A percentile compares a stretch with the other conserved stretches of the same genome.
These are phyloP conservation scores for Platerodrilus igneus DNA, from an alignment of 2,888 invertebrate genomes.

Conservation along the genomic window DNA sequence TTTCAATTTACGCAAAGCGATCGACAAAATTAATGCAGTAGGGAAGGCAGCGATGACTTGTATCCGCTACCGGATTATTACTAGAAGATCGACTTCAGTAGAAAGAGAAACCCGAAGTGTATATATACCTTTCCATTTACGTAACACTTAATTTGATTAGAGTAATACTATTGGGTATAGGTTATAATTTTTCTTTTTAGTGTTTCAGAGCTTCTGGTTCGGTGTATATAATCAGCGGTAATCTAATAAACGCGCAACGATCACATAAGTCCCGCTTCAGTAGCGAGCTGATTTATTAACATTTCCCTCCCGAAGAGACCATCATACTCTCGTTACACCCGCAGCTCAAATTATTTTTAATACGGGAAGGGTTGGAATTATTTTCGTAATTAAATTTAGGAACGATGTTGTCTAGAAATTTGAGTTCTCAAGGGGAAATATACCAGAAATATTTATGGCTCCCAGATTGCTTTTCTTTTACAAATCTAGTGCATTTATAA, in stretches of 20 bases:
- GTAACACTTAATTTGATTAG: no score
- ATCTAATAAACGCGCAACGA: slow-evolving; percentile 20
- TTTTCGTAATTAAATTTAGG: slow-evolving; percentile 32
- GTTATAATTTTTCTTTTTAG: no score
- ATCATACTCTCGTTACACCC: slow-evolving; percentile 33
- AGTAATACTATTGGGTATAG: no score
- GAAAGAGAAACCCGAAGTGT: no score
- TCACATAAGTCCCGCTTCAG: slow-evolving; percentile 22
- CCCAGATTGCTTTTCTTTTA: no score
- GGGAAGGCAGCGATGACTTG: slow-evolving; percentile 34
- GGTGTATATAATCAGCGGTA: slow-evolving; percentile 6
- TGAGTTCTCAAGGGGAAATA: slow-evolving; percentile 16
- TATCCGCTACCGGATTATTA: slow-evolving; percentile 32
- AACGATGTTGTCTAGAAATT: slow-evolving; percentile 21
- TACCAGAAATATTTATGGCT: no score
- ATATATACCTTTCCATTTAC: no score
- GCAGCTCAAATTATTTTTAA: slow-evolving; percentile 29
- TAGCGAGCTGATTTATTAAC: slow-evolving; percentile 34
- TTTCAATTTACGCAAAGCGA: slow-evolving; percentile 33
- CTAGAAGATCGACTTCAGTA: no score
- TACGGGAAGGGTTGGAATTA: slow-evolving; percentile 29
- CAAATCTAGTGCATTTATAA: no score
- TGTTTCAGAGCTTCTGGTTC: not conserved
- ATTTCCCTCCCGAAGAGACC: slow-evolving; percentile 31
- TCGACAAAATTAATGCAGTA: slow-evolving; percentile 32